phyloP scores from a whole-genome alignment of 2,113 vertebrate genomes.

The Actenoides hombroni region DNA sequence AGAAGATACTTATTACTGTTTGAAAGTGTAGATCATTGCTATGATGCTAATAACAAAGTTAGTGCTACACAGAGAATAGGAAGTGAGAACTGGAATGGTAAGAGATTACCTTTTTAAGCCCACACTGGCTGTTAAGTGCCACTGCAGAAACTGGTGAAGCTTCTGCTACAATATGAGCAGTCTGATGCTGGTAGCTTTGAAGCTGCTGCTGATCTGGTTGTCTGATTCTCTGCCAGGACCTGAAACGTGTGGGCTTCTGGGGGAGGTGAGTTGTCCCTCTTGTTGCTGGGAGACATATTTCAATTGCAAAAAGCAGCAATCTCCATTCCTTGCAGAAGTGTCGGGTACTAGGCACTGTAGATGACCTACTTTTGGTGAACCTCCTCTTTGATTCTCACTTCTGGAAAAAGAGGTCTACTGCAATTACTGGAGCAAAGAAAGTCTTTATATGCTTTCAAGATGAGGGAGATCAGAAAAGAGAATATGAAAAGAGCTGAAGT shows the following conservation, averaged over 20 bases:
- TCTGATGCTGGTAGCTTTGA: slow-evolving; percentile 47
- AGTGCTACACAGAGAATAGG: background rate
- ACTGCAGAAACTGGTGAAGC: slow-evolving; percentile 10
- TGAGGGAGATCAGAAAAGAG: background rate
- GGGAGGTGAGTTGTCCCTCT: slow-evolving; percentile 61
- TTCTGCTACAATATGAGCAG: slow-evolving; percentile 45
- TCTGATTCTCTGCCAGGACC: slow-evolving; percentile 62
- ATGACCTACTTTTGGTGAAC: slow-evolving; percentile 60
- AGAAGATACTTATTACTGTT: background rate
- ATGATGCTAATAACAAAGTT: background rate
- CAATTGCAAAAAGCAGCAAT: slow-evolving; percentile 58
- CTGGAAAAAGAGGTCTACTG: background rate
- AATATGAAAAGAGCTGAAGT: background rate
- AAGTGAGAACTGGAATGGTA: background rate
- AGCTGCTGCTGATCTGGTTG: slow-evolving; percentile 56
- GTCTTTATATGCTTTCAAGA: background rate
- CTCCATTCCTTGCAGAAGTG: slow-evolving; percentile 48
- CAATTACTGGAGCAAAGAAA: background rate
- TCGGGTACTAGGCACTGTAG: background rate
- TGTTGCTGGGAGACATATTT: slow-evolving; percentile 66
- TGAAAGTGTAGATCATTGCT: background rate
- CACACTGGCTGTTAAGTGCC: slow-evolving; percentile 27
- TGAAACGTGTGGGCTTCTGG: slow-evolving; percentile 38
- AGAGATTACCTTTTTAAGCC: slow-evolving; percentile 31
- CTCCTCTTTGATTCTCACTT: slow-evolving; percentile 19